Conservation (phyloP, 2,113 vertebrate genomes). For the Archocentrus centrarchus region DNA sequence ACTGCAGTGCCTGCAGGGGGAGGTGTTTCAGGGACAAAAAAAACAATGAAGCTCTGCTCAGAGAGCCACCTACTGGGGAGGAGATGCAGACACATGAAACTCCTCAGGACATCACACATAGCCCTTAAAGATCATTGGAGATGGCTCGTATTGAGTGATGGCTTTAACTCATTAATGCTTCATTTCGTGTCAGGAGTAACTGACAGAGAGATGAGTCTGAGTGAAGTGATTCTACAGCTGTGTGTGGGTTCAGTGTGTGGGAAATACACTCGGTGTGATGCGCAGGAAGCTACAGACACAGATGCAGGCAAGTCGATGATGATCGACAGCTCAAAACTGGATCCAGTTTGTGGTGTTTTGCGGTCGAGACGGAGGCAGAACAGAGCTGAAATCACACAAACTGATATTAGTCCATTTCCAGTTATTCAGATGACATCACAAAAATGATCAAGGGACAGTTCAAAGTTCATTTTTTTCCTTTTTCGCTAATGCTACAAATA, state of each 20-base stretch:
- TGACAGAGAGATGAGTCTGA: background rate
- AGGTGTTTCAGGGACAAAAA: background rate
- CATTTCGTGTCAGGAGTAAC: background rate
- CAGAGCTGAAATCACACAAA: slow-evolving; percentile 56
- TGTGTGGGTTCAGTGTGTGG: slow-evolving; percentile 25
- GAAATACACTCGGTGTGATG: slow-evolving; percentile 37
- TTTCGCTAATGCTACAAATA: background rate
- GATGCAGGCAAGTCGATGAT: slow-evolving; percentile 15
- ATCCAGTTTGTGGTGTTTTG: slow-evolving; percentile 87
- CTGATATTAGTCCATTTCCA: background rate
- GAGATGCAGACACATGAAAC: slow-evolving; percentile 2
- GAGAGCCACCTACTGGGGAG: slow-evolving; percentile 23
- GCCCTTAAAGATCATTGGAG: slow-evolving; percentile 60
- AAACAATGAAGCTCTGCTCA: slow-evolving; percentile 10
- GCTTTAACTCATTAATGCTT: slow-evolving; percentile 36
- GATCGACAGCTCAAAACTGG: slow-evolving; percentile 82
- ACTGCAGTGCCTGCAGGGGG: slow-evolving; percentile 37
- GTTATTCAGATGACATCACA: background rate
- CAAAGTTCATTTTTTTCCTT: background rate
- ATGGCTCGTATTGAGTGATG: slow-evolving; percentile 45
- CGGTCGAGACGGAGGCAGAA: slow-evolving; percentile 73
- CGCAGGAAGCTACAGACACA: slow-evolving; percentile 49
- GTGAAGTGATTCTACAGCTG: slow-evolving; percentile 19
- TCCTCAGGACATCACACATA: slow-evolving; percentile 43
- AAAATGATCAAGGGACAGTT: background rate